Evolutionary conservation across 2,888 invertebrate species (phyloP), one percentile per base, ranked within the genome.

Genomic region (Microctonus aethiopoides): DNA sequence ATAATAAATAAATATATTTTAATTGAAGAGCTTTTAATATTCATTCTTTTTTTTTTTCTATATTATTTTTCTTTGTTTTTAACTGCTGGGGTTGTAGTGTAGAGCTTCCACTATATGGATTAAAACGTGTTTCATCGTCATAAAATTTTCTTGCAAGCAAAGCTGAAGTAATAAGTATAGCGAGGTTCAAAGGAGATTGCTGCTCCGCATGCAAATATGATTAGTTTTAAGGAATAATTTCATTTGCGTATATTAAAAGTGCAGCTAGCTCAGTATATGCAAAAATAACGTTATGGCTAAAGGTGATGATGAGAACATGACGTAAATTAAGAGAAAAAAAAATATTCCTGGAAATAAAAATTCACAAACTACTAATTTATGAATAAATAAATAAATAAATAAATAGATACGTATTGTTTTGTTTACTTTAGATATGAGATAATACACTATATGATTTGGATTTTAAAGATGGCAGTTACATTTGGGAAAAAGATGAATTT

Each of bases 161-260:
- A 69, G 51, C 61, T 54, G 73, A 72, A 73, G 76, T 81, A 81
- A 83, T 83, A 79, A 80, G 80, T 79, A 76, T 72, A 75, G 76
- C 73, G 77, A 76, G 75, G 77, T 76, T 84, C 82, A 83, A 83
- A 84, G 81, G 79, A 82, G 80, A 81, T 81, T 80, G 82, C 80
- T 80, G 79, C 77, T 84, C 75, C 79, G 78, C 81, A 83, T 84
- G 82, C 82, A 84, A 85, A 85, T 84, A 84, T 79, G 80, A 83
- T 84, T 84, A 86, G 84, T 84, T 83, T 80, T 81, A 80, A 79
- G 80, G 79, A 78, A 79, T 83, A 84, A 83, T 81, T 83, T 84
- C 82, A 84, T 85, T 85, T 83, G 81, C 82, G 78, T 83, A 78
- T 79, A 82, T 84, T 83, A 83, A 81, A 85, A 84, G 78, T 78